Base-by-base conservation (phyloP, 2,888 invertebrate genomes). In the Volucella inanis region DNA sequence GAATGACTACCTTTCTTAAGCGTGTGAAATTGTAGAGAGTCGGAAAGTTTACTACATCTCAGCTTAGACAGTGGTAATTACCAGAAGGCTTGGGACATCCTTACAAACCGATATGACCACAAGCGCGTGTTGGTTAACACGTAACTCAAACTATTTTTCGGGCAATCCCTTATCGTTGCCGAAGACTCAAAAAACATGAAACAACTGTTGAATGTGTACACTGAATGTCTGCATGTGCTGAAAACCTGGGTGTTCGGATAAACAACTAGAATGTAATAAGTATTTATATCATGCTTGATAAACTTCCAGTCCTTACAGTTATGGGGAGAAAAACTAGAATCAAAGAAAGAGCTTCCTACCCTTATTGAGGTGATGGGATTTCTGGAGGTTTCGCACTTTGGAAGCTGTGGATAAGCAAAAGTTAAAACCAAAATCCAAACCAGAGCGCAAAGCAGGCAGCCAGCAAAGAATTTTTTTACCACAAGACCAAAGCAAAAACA, bases 311-410 rank as follows among this genome's bases (percentile, higher is more conserved):
- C 1, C 1, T 49, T 1, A 45, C 61, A 18, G 18, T 18, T 18
- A 18, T 18, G 18, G 18, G 18, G 2, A 18, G 18, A 18, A 2
- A 1, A 2, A 12, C 18, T 59, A 12, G 59, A 18, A 8, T 3
- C 38, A 8, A 43, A 2, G 8, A 59, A 41, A 11, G 18, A 45
- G 11, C 18, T 41, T 9, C 41, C 39, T 2, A 57, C 39, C 8
- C 2, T 50, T 9, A 12, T 11, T 0, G 64, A 50, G 10, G 38
- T 65, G 10, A 47, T 31, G 6, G 39, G 39, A 39, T 50, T 65
- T 8, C 11, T 64, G 15, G 62, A 64, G 62, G 14, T 47, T 64
- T 14, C 50, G 61, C 11, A 61, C 45, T 6, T 18, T 61, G 18
- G 45, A 61, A 31, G 61, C 61, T 15, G 18, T 61, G 2, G 59